Evolutionary conservation across 2,888 invertebrate genomes (phyloP), one percentile per base, ranked within the genome.

Genomic region (Troides aeacus): DNA sequence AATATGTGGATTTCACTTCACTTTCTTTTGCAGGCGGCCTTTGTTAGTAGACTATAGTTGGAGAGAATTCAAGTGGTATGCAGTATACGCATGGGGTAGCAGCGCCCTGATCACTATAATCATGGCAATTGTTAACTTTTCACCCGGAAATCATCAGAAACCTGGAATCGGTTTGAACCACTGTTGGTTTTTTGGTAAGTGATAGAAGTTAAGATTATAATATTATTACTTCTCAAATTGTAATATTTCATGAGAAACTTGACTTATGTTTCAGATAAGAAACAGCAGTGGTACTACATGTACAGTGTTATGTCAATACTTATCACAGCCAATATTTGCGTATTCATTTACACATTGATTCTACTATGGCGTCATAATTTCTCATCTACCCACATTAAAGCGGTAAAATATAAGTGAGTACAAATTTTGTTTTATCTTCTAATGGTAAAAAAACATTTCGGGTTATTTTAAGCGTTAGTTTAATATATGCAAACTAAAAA

Each of bases 141-240:
- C 87, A 0, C 92, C 93, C 0, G 94, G 93, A 0, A 72, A 80
- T 4, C 94, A 94, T 68, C 68, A 86, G 6, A 93, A 89, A 68
- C 95, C 95, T 0, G 92, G 93, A 18, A 93, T 96, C 50, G 95
- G 94, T 2, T 84, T 93, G 17, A 78, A 77, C 17, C 88, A 84
- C 62, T 96, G 96, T 81, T 96, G 95, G 95, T 95, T 96, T 79
- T 83, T 86, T 72, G 89, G 95, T 95, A 81, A 59, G 70, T 30
- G 17, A 62, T 24, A 61, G 42, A 21, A 21, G 15, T 46, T 46
- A 39, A 1, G 12, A 53, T n/a, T 18, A 53, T 53, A n/a, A 53
- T 12, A 18, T 18, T 15, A 46, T 46, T 15, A 46, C 2, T 15
- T 46, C 15, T 46, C 15, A 4, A 46, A 46, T 46, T 46, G 4